Evolutionary conservation across 2,113 vertebrate species (phyloP).

Genomic region (Centropus unirufus): DNA sequence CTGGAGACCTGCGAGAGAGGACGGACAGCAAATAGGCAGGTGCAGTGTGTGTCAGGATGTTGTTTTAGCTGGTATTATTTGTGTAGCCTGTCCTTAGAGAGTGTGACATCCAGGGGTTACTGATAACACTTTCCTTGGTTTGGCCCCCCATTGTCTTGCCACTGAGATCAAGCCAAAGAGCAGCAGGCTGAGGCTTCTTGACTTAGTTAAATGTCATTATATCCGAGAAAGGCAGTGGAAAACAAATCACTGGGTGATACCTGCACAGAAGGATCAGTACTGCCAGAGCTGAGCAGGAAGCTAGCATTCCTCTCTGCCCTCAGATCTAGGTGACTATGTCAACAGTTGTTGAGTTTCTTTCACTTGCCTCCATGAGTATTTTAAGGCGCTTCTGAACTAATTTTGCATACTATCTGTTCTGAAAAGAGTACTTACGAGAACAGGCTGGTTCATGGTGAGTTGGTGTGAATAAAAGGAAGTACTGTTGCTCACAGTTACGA

Average conservation of each 20-base stretch:
- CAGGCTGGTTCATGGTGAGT: background rate
- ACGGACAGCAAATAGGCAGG: background rate
- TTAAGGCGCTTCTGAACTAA: background rate
- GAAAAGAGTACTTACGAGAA: background rate
- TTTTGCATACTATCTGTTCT: background rate
- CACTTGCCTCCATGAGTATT: background rate
- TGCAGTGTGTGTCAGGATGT: background rate
- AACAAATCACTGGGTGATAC: rapidly evolving
- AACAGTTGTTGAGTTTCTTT: background rate
- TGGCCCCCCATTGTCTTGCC: background rate
- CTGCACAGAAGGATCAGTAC: background rate
- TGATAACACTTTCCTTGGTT: background rate
- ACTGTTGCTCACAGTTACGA: background rate
- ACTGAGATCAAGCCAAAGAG: background rate
- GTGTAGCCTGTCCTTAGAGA: background rate
- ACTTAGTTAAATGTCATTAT: background rate
- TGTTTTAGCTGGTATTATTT: background rate
- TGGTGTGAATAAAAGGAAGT: background rate
- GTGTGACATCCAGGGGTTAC: background rate
- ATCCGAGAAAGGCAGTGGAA: background rate
- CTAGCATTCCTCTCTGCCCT: background rate
- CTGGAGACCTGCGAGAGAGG: background rate
- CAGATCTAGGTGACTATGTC: background rate
- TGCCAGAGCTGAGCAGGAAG: background rate
- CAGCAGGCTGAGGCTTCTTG: background rate